Evolutionary conservation across 2,113 vertebrate species (phyloP).

Genomic region (Actenoides hombroni): DNA sequence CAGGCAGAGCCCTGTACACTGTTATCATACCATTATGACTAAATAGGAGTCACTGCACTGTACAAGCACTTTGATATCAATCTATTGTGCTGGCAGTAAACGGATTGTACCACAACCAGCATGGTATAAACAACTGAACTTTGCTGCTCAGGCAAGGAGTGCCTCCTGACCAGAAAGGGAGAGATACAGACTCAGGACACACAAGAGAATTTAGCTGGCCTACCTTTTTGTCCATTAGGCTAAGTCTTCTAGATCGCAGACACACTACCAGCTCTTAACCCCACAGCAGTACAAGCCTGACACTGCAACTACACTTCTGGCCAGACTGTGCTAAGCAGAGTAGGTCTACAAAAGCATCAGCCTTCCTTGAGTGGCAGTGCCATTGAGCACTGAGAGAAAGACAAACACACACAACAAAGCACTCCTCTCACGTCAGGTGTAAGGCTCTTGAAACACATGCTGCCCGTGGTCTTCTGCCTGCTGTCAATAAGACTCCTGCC

Average conservation of each 20-base stretch:
- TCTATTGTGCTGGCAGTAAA: not conserved
- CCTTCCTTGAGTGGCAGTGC: not conserved
- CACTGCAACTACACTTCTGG: not conserved
- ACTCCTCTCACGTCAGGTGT: not conserved
- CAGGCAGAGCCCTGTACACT: not conserved
- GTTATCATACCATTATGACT: accelerated
- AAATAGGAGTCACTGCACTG: not conserved
- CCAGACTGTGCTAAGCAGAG: not conserved
- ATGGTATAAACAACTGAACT: not conserved
- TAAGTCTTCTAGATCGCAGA: not conserved
- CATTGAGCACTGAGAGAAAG: not conserved
- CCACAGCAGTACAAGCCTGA: not conserved
- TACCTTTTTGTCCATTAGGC: not conserved
- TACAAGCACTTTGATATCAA: not conserved
- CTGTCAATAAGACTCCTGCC: not conserved
- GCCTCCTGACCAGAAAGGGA: not conserved
- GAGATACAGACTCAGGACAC: not conserved
- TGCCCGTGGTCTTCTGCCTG: accelerated
- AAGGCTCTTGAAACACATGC: not conserved
- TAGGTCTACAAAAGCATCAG: not conserved
- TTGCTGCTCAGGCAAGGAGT: not conserved
- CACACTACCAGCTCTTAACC: not conserved
- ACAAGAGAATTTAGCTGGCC: not conserved
- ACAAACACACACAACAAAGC: not conserved
- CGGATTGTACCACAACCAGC: not conserved